Evolutionary conservation across 2,888 invertebrate genomes (phyloP).

Genomic region (Hymenopus coronatus): DNA sequence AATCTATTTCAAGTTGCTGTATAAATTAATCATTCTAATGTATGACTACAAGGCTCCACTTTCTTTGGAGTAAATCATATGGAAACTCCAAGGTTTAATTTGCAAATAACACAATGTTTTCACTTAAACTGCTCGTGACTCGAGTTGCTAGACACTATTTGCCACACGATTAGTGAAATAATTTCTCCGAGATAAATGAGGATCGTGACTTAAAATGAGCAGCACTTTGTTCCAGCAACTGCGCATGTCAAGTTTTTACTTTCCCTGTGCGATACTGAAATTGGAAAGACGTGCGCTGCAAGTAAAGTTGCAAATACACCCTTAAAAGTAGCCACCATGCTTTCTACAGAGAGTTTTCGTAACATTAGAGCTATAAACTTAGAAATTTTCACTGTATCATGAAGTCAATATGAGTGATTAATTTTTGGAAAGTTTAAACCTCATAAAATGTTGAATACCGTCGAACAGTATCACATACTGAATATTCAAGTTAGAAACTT

Average conservation of each 20-base stretch:
- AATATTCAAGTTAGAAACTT: no score
- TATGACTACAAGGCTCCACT: not conserved
- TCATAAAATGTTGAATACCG: no score
- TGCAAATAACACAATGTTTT: not conserved
- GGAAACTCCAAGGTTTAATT: not conserved
- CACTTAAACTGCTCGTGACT: not conserved
- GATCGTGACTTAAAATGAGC: not conserved
- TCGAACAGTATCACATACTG: no score
- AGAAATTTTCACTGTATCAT: no score
- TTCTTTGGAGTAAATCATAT: not conserved
- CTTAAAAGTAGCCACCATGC: no score
- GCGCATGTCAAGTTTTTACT: not conserved
- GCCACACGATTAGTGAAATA: not conserved
- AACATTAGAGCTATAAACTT: no score
- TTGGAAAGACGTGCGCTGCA: not conserved
- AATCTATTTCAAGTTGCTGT: no score
- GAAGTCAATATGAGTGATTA: no score
- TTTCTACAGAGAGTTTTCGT: no score
- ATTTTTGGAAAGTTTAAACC: no score
- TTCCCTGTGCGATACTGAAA: not conserved
- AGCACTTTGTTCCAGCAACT: not conserved
- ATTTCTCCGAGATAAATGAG: not conserved
- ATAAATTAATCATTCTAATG: no score
- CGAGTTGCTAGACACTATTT: not conserved
- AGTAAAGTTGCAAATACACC: no score